Evolutionary conservation across 2,888 invertebrate genomes (phyloP).

Genomic region (Leucophora obtusa): DNA sequence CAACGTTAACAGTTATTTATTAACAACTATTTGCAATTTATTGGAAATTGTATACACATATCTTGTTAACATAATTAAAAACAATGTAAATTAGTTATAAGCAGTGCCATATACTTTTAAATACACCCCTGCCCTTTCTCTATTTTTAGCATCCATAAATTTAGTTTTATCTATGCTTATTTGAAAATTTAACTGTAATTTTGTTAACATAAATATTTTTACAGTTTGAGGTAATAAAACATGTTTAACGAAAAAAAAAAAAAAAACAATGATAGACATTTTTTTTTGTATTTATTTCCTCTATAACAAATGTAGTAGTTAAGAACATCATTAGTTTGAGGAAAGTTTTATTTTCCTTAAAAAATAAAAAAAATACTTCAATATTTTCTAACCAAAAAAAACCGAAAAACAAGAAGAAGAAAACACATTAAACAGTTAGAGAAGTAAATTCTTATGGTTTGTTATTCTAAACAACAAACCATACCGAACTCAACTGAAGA

Average conservation of each 20-base stretch:
- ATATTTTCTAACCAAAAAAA: constrained; percentile 21
- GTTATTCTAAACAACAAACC: constrained; percentile 1
- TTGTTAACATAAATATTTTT: neutral
- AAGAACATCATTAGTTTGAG: constrained; percentile 30
- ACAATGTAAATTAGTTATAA: neutral
- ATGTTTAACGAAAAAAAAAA: neutral
- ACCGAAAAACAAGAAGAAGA: neutral
- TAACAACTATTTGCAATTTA: neutral
- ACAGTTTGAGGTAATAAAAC: constrained; percentile 20
- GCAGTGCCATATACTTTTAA: neutral
- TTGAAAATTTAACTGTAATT: constrained; percentile 2
- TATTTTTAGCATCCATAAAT: neutral
- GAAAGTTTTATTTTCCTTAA: constrained; percentile 13
- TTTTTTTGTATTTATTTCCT: neutral
- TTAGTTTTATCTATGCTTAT: neutral
- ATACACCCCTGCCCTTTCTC: neutral
- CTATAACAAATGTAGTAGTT: constrained; percentile 17
- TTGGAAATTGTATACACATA: neutral
- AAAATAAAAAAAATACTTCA: constrained; percentile 11
- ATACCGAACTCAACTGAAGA: neutral
- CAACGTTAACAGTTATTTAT: neutral
- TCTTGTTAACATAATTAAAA: neutral
- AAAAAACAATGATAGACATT: constrained; percentile 2
- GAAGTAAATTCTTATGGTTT: constrained; percentile 7
- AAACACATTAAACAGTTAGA: constrained; percentile 15